These are phyloP conservation scores for Nipponia nippon DNA, from an alignment of 2,113 vertebrate species.

Conservation along the genomic window DNA sequence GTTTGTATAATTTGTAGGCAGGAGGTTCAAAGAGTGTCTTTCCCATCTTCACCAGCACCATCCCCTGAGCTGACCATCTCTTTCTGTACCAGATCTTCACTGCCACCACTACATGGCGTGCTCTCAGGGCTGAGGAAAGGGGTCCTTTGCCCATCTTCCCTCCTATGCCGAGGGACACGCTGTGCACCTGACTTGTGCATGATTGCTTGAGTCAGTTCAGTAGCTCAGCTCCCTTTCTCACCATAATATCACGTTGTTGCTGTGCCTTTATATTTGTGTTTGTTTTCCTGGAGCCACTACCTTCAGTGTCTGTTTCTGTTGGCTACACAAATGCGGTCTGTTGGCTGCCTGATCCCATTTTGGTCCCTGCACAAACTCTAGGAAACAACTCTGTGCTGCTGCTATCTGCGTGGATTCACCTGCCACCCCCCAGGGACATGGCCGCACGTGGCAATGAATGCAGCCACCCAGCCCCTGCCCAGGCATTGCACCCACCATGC, in stretches of 20 bases:
- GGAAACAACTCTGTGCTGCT: background rate
- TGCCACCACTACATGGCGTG: background rate
- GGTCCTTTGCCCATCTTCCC: background rate
- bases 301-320: background rate
- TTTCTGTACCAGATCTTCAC: background rate
- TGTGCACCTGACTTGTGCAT: background rate
- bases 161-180: background rate
- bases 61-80: background rate
- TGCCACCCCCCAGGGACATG: background rate
- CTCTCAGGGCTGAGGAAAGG: background rate
- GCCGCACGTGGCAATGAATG: accelerated
- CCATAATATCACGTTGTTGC: background rate
- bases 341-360: background rate
- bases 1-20: background rate
- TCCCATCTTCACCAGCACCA: background rate
- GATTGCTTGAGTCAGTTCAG: background rate
- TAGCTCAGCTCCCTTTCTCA: background rate
- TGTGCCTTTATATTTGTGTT: background rate
- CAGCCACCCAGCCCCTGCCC: background rate
- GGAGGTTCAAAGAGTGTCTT: background rate
- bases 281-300: background rate
- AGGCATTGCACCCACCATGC: accelerated
- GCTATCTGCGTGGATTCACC: background rate
- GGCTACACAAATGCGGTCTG: background rate
- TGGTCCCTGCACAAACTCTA: background rate